A percentile compares a stretch with the other conserved stretches of the same genome.
These are phyloP conservation scores for Arnoldichthys spilopterus DNA, from an alignment of 2,797 vertebrate genomes.

Conservation along the genomic window DNA sequence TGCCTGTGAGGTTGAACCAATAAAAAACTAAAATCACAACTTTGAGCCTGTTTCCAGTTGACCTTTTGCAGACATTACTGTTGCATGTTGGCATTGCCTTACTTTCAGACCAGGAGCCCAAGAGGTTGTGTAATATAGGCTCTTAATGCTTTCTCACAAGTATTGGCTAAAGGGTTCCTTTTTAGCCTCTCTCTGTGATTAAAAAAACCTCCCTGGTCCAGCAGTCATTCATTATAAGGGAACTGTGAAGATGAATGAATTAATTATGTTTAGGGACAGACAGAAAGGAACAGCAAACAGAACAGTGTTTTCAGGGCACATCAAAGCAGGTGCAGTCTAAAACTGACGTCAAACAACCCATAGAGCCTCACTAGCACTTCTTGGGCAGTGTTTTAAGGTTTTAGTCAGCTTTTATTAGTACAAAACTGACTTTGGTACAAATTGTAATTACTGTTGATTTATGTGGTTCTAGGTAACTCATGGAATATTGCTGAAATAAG, in stretches of 20 bases:
- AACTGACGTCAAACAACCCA: not conserved
- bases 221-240: not conserved
- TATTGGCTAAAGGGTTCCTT: slow-evolving; percentile 9
- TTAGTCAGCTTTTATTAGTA: too few species aligned
- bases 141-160: slow-evolving; percentile 18
- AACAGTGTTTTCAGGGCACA: slow-evolving; percentile 5
- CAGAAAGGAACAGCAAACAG: not conserved
- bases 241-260: slow-evolving; percentile 5
- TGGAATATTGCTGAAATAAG: too few species aligned
- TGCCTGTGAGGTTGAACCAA: slow-evolving; percentile 43
- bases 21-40: slow-evolving; percentile 29
- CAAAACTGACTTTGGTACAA: too few species aligned
- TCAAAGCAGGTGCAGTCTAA: not conserved
- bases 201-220: slow-evolving; percentile 12
- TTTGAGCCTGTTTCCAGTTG: slow-evolving; percentile 30
- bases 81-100: slow-evolving; percentile 4
- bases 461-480: too few species aligned
- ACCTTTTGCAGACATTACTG: slow-evolving; percentile 7
- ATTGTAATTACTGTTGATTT: too few species aligned
- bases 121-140: slow-evolving; percentile 19
- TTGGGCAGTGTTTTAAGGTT: too few species aligned
- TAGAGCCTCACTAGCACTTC: not conserved
- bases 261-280: not conserved
- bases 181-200: slow-evolving; percentile 8
- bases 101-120: slow-evolving; percentile 13